phyloP scores from a whole-genome alignment of 2,797 vertebrate genomes.

The Ceyx erithaca region DNA sequence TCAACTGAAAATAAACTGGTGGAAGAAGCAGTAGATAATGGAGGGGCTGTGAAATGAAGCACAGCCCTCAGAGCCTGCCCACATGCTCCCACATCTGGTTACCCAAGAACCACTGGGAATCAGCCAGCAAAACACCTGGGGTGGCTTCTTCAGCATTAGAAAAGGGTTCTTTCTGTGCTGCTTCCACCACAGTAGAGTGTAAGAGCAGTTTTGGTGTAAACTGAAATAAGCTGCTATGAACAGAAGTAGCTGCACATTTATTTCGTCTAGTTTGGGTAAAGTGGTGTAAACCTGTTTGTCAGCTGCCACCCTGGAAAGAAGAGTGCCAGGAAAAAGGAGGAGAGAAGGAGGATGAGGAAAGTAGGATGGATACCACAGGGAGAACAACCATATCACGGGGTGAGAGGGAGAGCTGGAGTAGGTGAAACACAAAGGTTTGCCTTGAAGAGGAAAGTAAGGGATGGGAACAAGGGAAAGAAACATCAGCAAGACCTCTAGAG shows the following conservation, averaged over 20 bases:
- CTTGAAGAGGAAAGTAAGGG: not conserved
- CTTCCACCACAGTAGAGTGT: not conserved
- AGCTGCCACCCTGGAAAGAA: not conserved
- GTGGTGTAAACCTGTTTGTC: not conserved
- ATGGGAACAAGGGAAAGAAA: not conserved
- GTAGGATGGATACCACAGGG: not conserved
- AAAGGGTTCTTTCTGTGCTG: not conserved
- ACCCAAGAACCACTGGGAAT: not conserved
- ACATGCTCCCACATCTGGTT: not conserved
- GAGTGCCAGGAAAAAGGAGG: not conserved
- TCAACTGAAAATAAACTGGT: not conserved
- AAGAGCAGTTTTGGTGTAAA: not conserved
- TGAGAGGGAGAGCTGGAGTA: not conserved
- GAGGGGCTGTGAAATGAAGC: not conserved
- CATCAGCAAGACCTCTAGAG: not conserved
- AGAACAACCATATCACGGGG: rapidly evolving
- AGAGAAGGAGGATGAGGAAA: not conserved
- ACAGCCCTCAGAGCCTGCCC: not conserved
- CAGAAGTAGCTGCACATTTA: not conserved
- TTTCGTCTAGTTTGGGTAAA: not conserved
- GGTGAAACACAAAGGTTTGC: not conserved
- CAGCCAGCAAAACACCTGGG: not conserved
- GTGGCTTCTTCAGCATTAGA: not conserved
- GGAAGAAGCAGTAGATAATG: not conserved
- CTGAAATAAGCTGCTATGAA: slow-evolving; percentile 4